Evolutionary conservation across 2,888 invertebrate species (phyloP).

Genomic region (Chrysina gloriosa): DNA sequence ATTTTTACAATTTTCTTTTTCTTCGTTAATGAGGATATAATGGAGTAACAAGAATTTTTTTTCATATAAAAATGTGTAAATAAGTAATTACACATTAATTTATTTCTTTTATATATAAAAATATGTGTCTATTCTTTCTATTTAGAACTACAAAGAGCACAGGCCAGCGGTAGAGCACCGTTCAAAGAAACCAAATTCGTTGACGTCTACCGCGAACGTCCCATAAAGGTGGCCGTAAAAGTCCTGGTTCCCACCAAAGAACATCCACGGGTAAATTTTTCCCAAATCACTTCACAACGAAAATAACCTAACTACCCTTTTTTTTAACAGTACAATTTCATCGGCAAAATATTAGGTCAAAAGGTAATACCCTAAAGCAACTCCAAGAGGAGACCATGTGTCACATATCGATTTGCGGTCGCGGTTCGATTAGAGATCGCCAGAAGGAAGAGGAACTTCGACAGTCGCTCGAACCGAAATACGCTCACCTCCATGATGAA

Average conservation of each 20-base stretch:
- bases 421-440: constrained; percentile 92
- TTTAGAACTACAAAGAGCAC: constrained; percentile 80
- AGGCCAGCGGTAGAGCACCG: constrained; percentile 75
- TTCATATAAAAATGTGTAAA: no score
- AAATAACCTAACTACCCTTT: neutral
- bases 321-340: constrained; percentile 87
- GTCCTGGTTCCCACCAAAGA: constrained; percentile 79
- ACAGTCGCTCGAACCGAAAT: constrained; percentile 86
- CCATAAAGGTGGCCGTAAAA: constrained; percentile 79
- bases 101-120: no score
- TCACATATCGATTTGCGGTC: constrained; percentile 93
- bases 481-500: constrained; percentile 87
- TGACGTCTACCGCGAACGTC: constrained; percentile 82
- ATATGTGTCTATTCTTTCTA: no score
- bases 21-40: no score
- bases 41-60: no score
- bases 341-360: constrained; percentile 92
- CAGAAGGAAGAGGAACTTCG: constrained; percentile 83
- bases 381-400: constrained; percentile 95
- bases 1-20: no score
- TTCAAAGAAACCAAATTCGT: constrained; percentile 77
- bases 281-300: neutral
- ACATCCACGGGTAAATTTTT: constrained; percentile 73
- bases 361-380: constrained; percentile 93
- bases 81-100: no score